Percentiles rank a stretch among this genome's conserved stretches.
These are phyloP conservation scores for Chloebia gouldiae DNA, from an alignment of 2,113 vertebrate genomes.

Conservation along the genomic window DNA sequence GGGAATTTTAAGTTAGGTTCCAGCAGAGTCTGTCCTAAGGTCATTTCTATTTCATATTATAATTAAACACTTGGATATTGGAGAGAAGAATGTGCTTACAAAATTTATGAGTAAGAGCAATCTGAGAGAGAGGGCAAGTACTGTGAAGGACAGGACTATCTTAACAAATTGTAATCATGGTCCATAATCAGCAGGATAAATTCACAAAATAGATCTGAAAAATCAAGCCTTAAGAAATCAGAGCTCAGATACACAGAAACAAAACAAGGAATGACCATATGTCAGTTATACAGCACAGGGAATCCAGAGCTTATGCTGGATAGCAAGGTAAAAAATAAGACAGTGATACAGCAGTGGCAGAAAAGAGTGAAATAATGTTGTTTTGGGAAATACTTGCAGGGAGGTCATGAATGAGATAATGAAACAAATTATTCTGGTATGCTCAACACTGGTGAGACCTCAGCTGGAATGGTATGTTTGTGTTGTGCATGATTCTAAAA, in stretches of 20 bases:
- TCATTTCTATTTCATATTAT: slow-evolving; percentile 9
- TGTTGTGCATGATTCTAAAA: not conserved
- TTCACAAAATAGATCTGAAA: not conserved
- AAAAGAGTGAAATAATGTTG: not conserved
- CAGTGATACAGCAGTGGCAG: not conserved
- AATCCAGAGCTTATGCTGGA: not conserved
- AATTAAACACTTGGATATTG: slow-evolving; percentile 8
- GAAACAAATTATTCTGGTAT: not conserved
- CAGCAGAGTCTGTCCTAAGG: not conserved
- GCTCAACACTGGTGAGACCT: not conserved
- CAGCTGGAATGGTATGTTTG: not conserved
- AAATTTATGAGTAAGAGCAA: slow-evolving; percentile 4
- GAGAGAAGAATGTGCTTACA: not conserved
- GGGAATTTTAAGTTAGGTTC: not conserved
- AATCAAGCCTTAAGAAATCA: not conserved
- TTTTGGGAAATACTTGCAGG: not conserved
- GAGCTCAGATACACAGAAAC: not conserved
- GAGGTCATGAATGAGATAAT: not conserved
- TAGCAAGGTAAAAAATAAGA: not conserved
- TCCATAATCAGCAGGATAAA: not conserved
- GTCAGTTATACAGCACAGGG: not conserved
- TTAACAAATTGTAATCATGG: not conserved
- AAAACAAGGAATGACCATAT: not conserved
- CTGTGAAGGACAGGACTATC: not conserved
- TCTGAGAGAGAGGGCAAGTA: not conserved